Conservation (phyloP, 2,797 vertebrate species). For the Typhlichthys eigenmanni region DNA sequence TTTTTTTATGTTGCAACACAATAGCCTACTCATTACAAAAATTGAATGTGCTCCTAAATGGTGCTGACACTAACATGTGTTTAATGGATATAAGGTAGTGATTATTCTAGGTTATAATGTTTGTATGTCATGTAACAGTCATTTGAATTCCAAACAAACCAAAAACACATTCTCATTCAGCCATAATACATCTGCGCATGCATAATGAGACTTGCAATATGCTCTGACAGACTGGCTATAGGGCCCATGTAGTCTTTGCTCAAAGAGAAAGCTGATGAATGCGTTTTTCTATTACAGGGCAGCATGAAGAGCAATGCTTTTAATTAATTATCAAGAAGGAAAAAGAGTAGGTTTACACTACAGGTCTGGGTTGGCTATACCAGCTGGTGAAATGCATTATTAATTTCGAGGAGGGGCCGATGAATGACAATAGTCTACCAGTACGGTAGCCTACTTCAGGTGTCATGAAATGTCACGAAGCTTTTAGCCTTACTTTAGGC, state of each 20-base stretch:
- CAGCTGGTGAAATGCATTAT: conserved; percentile 67
- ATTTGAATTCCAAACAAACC: background rate
- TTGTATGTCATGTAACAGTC: background rate
- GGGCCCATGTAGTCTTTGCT: no score
- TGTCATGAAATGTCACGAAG: conserved; percentile 14
- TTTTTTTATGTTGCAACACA: no score
- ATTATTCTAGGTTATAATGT: no score
- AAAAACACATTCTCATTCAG: background rate
- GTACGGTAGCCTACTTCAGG: conserved; percentile 22
- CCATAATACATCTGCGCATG: background rate
- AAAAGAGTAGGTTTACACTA: conserved; percentile 72
- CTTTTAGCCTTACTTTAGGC: background rate
- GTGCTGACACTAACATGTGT: no score
- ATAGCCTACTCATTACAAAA: no score
- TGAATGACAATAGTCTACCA: conserved; percentile 19
- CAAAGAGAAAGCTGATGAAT: background rate
- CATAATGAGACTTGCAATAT: no score
- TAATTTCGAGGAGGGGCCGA: conserved; percentile 51
- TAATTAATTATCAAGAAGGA: conserved; percentile 72
- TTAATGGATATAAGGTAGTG: no score
- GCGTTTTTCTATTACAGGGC: conserved; percentile 7
- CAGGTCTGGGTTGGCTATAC: conserved; percentile 42
- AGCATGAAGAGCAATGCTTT: conserved; percentile 16
- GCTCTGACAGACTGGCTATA: no score
- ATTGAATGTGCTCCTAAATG: no score